Percentiles rank a stretch among this genome's conserved stretches.
phyloP scores from a whole-genome alignment of 1,140 invertebrate species.

The Drosophila ficusphila region DNA sequence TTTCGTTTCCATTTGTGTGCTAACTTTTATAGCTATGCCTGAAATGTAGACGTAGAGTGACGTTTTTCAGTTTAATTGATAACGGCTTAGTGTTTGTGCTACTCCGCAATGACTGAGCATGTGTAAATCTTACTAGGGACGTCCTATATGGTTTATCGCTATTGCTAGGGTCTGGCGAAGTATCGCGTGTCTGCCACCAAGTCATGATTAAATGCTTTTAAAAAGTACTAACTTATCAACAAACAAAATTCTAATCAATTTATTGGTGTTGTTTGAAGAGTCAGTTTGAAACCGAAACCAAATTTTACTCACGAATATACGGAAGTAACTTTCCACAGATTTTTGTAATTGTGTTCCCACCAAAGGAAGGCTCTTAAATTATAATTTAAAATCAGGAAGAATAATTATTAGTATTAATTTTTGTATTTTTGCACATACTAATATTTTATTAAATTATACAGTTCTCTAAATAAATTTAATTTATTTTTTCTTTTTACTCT shows the following conservation, averaged over 20 bases:
- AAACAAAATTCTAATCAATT: slow-evolving; percentile 1
- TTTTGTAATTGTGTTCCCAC: too few relatives aligned
- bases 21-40: slow-evolving; percentile 5
- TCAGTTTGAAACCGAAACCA: too few relatives aligned
- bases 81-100: not conserved
- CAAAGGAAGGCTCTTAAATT: too few relatives aligned
- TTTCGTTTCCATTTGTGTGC: not conserved
- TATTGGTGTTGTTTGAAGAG: not conserved
- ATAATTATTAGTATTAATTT: too few relatives aligned
- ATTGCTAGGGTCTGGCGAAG: not conserved
- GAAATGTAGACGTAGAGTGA: not conserved
- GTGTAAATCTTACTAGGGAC: not conserved
- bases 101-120: slow-evolving; percentile 10
- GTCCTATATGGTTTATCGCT: slow-evolving; percentile 1
- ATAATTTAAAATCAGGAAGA: too few relatives aligned
- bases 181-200: slow-evolving; percentile 4
- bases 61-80: not conserved
- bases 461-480: not conserved
- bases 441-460: not conserved
- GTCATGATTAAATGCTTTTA: slow-evolving; percentile 15
- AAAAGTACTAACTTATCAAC: not conserved
- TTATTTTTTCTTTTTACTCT: slow-evolving; percentile 29
- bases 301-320: too few relatives aligned
- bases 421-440: too few relatives aligned
- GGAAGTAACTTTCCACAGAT: too few relatives aligned